These are phyloP conservation scores for Antrozous pallidus DNA, from an alignment of 2,797 vertebrate species.

Conservation along the genomic window DNA sequence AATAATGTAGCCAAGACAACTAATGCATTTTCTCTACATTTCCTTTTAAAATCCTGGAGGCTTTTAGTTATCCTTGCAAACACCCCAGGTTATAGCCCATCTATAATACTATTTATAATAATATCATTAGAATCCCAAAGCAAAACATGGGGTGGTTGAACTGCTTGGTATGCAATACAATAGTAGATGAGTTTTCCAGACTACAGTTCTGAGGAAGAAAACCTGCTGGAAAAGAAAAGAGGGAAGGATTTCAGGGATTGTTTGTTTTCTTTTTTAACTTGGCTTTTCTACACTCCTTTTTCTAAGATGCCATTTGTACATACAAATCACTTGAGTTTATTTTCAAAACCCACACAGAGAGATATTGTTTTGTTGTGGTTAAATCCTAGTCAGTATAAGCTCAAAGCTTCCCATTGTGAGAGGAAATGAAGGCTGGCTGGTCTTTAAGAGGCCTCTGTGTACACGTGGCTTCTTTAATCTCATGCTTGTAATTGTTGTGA, in stretches of 20 bases:
- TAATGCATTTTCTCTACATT: background rate
- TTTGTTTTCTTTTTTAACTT: conserved; percentile 65
- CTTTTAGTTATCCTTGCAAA: background rate
- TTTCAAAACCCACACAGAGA: conserved; percentile 64
- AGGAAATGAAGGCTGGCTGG: conserved; percentile 61
- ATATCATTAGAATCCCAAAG: background rate
- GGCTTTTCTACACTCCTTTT: conserved; percentile 51
- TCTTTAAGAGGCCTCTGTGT: conserved; percentile 20
- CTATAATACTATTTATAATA: background rate
- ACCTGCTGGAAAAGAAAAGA: conserved; percentile 40
- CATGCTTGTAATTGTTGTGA: conserved; percentile 67
- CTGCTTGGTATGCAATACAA: background rate
- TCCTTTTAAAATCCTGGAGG: background rate
- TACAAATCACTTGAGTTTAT: conserved; percentile 67
- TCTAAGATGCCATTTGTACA: conserved; percentile 40
- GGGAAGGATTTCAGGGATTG: conserved; percentile 38
- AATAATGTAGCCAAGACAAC: background rate
- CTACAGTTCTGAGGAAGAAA: conserved; percentile 15
- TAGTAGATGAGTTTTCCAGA: conserved; percentile 61
- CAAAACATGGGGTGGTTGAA: background rate
- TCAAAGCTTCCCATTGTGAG: conserved; percentile 50
- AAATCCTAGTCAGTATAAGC: conserved; percentile 1
- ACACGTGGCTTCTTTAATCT: conserved; percentile 72
- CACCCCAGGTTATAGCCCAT: background rate
- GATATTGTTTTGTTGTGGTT: conserved; percentile 62